Evolutionary conservation across 2,797 vertebrate species (phyloP).

Genomic region (Vespertilio murinus): DNA sequence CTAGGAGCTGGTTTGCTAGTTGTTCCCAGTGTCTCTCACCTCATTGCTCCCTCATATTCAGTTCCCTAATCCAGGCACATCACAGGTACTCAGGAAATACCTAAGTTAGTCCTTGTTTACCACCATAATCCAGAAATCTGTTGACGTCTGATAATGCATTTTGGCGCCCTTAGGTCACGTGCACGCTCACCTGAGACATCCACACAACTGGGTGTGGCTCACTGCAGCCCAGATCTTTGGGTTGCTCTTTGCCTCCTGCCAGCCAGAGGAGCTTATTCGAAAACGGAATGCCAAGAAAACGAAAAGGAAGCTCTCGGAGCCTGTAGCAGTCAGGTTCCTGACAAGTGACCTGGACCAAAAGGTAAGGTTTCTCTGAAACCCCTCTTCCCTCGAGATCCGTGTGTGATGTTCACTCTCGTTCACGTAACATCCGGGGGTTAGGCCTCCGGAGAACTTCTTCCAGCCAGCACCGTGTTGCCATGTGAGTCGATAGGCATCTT

Average conservation of each 20-base stretch:
- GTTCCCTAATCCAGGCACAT: neutral
- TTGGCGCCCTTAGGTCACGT: slow-evolving; percentile 86
- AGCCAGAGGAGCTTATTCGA: slow-evolving; percentile 90
- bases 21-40: neutral
- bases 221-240: slow-evolving; percentile 96
- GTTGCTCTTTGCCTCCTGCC: slow-evolving; percentile 92
- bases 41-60: neutral
- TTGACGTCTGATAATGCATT: neutral
- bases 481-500: neutral
- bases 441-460: neutral
- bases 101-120: too few species aligned
- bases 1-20: neutral
- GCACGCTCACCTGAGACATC: slow-evolving; percentile 92
- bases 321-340: slow-evolving; percentile 86
- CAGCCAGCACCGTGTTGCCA: neutral
- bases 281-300: slow-evolving; percentile 82
- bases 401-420: neutral
- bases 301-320: slow-evolving; percentile 66
- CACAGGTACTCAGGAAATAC: neutral
- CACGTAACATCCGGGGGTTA: neutral
- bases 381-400: neutral
- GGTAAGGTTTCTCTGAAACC: slow-evolving; percentile 81
- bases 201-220: slow-evolving; percentile 98
- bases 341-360: slow-evolving; percentile 89
- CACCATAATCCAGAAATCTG: neutral